Evolutionary conservation across 2,113 vertebrate genomes (phyloP).

Genomic region (human (Homo sapiens)): DNA sequence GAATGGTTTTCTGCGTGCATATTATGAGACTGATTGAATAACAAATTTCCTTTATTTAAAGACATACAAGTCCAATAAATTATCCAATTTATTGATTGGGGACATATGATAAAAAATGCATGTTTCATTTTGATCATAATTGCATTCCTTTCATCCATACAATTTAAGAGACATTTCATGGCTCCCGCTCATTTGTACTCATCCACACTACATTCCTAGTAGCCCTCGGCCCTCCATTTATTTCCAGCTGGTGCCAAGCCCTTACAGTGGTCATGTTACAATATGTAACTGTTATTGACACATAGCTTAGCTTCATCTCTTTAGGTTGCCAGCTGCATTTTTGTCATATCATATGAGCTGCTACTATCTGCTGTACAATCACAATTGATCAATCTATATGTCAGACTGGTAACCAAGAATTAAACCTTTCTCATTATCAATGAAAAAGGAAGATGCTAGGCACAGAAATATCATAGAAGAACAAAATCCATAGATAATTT

Average conservation of each 20-base stretch:
- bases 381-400: background rate
- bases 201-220: background rate
- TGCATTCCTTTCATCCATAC: background rate
- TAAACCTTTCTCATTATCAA: background rate
- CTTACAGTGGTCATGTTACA: background rate
- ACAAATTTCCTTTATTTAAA: background rate
- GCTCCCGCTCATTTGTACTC: background rate
- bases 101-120: background rate
- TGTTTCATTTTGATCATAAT: background rate
- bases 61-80: background rate
- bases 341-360: background rate
- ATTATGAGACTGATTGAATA: constrained; percentile 7
- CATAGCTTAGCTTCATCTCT: background rate
- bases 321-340: background rate
- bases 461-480: background rate
- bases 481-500: background rate
- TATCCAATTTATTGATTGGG: background rate
- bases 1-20: background rate
- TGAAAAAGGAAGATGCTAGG: background rate
- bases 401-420: background rate
- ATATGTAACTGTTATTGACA: background rate
- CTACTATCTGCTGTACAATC: background rate
- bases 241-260: background rate
- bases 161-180: background rate
- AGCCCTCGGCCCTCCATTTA: background rate